Percentiles rank a stretch among this genome's conserved stretches.
phyloP scores from a whole-genome alignment of 2,888 invertebrate species.

The Antitype chi region DNA sequence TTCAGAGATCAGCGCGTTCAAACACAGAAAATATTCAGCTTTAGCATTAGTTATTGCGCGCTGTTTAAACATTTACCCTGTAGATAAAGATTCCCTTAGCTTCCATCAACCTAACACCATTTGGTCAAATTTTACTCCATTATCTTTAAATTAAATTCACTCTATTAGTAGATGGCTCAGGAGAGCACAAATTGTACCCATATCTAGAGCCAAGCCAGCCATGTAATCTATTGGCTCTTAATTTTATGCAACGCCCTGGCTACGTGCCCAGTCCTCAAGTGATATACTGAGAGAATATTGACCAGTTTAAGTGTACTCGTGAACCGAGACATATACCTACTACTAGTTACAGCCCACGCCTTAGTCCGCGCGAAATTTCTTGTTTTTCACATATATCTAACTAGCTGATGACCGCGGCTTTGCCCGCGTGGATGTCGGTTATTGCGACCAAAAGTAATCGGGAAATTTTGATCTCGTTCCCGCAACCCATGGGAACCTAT shows the following conservation, averaged over 20 bases:
- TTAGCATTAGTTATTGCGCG: too few relatives aligned
- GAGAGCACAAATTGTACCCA: conserved; percentile 22
- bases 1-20: too few relatives aligned
- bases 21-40: too few relatives aligned
- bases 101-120: too few relatives aligned
- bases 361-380: neutral
- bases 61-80: too few relatives aligned
- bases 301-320: conserved; percentile 50
- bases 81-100: too few relatives aligned
- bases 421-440: too few relatives aligned
- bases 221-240: conserved; percentile 63
- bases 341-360: neutral
- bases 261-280: conserved; percentile 55
- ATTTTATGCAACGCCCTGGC: conserved; percentile 64
- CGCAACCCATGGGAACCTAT: too few relatives aligned
- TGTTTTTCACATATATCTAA: neutral
- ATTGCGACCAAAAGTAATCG: too few relatives aligned
- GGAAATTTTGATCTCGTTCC: too few relatives aligned
- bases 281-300: conserved; percentile 61
- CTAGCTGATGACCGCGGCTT: too few relatives aligned
- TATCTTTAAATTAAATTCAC: conserved; percentile 25
- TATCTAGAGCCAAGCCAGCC: conserved; percentile 41
- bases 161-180: conserved; percentile 12
- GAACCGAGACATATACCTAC: conserved; percentile 34
- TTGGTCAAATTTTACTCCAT: neutral